phyloP scores from a whole-genome alignment of 2,888 invertebrate species.

The Coelinius sp. region DNA sequence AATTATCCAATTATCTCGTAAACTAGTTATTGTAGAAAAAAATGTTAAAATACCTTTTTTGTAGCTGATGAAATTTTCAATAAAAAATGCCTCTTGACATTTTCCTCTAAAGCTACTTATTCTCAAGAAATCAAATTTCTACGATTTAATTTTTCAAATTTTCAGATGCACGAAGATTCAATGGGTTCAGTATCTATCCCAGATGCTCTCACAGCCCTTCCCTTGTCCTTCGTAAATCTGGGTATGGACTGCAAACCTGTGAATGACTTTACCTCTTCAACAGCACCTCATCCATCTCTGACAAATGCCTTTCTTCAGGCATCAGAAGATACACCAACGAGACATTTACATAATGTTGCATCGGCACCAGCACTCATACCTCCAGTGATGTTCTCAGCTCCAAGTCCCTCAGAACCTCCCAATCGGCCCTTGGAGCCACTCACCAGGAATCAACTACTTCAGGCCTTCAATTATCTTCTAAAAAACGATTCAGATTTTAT shows the following conservation, averaged over 20 bases:
- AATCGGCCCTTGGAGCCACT: constrained; percentile 78
- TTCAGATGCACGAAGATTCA: neutral
- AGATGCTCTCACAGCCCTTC: constrained; percentile 23
- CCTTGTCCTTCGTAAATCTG: constrained; percentile 21
- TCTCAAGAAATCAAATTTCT: too few relatives aligned
- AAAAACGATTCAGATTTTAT: constrained; percentile 91
- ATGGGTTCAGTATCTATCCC: neutral
- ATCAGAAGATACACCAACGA: constrained; percentile 55
- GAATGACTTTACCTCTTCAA: neutral
- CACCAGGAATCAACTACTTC: constrained; percentile 89
- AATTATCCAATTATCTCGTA: too few relatives aligned
- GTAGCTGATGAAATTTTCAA: too few relatives aligned
- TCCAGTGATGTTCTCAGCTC: constrained; percentile 83
- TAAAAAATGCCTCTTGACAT: too few relatives aligned
- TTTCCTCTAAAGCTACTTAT: too few relatives aligned
- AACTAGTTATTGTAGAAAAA: too few relatives aligned
- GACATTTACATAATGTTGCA: constrained; percentile 48
- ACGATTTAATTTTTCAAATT: neutral
- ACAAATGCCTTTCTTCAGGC: constrained; percentile 45
- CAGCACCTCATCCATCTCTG: neutral
- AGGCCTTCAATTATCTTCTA: constrained; percentile 89
- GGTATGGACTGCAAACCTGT: constrained; percentile 27
- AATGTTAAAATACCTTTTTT: too few relatives aligned
- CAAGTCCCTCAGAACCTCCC: constrained; percentile 61
- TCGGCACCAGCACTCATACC: constrained; percentile 83